Evolutionary conservation across 92 coral and sea anemone species (phyloP).

Genomic region (Zoanthus solanderi): DNA sequence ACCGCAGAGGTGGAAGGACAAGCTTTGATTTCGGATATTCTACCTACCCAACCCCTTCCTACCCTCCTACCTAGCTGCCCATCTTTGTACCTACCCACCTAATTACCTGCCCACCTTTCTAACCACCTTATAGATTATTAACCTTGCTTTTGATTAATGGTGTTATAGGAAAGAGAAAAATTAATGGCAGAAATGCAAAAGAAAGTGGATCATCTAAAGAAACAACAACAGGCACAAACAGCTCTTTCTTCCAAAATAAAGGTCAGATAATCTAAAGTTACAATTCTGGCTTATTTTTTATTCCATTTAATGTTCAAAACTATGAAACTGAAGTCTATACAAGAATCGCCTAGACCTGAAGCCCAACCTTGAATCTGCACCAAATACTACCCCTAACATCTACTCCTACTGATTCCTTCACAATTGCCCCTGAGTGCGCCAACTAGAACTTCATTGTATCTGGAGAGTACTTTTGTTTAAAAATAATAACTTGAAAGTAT

Average conservation of each 20-base stretch:
- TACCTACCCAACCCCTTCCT: too few species aligned
- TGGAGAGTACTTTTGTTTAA: too few species aligned
- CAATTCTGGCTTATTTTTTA: neutral
- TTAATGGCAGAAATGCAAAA: constrained; percentile 89
- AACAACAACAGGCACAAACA: constrained; percentile 90
- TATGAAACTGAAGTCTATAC: too few species aligned
- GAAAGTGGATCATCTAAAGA: constrained; percentile 80
- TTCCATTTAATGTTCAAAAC: neutral
- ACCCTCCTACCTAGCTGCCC: too few species aligned
- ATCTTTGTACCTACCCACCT: too few species aligned
- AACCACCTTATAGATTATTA: neutral
- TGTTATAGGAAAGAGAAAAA: constrained; percentile 80
- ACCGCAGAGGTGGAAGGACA: neutral
- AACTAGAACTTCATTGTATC: too few species aligned
- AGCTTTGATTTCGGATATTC: neutral
- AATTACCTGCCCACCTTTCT: neutral
- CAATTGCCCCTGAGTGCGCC: too few species aligned
- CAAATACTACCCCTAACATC: too few species aligned
- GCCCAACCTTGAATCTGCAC: too few species aligned
- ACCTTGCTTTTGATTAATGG: neutral
- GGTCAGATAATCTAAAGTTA: constrained; percentile 55
- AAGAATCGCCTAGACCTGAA: too few species aligned
- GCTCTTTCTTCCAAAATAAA: constrained; percentile 85
- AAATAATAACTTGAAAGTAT: too few species aligned
- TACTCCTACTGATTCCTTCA: too few species aligned